A percentile compares a stretch with the other conserved stretches of the same genome.
Conservation (phyloP, 2,888 invertebrate genomes). For the Chironomus riparius region DNA sequence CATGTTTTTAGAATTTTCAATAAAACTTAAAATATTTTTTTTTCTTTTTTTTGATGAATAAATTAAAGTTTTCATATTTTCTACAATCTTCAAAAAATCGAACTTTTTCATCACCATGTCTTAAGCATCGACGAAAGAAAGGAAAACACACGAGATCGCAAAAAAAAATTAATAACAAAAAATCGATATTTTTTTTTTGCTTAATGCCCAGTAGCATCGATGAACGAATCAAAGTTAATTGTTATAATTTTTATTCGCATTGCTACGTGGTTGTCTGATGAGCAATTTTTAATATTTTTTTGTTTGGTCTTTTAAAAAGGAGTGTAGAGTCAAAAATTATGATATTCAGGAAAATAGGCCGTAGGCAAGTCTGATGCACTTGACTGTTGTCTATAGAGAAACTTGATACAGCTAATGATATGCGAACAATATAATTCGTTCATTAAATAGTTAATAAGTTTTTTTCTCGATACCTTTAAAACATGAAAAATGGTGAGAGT, state of each 20-base stretch:
- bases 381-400: too few species aligned
- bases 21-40: too few species aligned
- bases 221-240: background rate
- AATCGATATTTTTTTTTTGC: constrained; percentile 8
- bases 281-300: background rate
- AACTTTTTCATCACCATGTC: too few species aligned
- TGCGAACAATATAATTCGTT: background rate
- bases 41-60: too few species aligned
- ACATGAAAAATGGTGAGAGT: too few species aligned
- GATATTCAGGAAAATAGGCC: background rate
- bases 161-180: background rate
- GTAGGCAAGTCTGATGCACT: too few species aligned
- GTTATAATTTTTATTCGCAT: background rate
- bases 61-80: too few species aligned
- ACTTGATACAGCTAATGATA: too few species aligned
- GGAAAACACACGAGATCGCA: background rate
- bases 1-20: too few species aligned
- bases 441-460: too few species aligned
- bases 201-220: constrained; percentile 1
- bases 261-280: background rate
- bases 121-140: background rate
- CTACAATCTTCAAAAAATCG: too few species aligned
- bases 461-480: too few species aligned
- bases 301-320: background rate
- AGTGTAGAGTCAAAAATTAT: background rate